A percentile compares a stretch with the other conserved stretches of the same genome.
phyloP scores from a whole-genome alignment of 2,113 vertebrate genomes.

The Cygnus buccinator region DNA sequence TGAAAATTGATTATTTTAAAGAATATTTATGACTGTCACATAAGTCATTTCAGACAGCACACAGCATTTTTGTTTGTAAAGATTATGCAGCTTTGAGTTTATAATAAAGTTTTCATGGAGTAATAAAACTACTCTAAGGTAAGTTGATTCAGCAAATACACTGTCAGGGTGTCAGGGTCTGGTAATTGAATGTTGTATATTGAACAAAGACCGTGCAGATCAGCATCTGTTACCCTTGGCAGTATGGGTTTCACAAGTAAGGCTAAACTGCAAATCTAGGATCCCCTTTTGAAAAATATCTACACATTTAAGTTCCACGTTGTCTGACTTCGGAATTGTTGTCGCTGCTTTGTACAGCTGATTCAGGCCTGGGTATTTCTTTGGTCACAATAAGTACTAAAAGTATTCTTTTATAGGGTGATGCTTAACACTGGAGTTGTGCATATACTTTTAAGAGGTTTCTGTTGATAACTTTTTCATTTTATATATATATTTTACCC shows the following conservation, averaged over 20 bases:
- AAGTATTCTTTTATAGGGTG: background rate
- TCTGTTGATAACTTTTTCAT: too few species aligned
- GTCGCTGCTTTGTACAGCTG: background rate
- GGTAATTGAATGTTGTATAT: background rate
- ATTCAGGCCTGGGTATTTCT: background rate
- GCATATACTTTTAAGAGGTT: background rate
- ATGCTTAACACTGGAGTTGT: background rate
- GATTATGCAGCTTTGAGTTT: background rate
- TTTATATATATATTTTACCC: background rate
- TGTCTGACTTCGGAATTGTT: background rate
- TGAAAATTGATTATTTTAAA: background rate
- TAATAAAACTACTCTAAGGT: background rate
- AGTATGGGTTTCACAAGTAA: background rate
- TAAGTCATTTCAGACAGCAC: background rate
- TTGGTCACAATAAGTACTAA: background rate
- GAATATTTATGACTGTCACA: background rate
- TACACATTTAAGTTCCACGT: accelerated
- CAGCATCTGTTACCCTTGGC: background rate
- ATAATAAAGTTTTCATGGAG: background rate
- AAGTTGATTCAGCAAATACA: background rate
- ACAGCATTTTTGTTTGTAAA: background rate
- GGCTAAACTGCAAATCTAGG: background rate
- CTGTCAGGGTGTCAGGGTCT: accelerated
- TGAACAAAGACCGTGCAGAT: background rate
- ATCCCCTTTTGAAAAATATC: background rate